Evolutionary conservation across 1,140 invertebrate genomes (phyloP).

Genomic region (Uloborus diversus): DNA sequence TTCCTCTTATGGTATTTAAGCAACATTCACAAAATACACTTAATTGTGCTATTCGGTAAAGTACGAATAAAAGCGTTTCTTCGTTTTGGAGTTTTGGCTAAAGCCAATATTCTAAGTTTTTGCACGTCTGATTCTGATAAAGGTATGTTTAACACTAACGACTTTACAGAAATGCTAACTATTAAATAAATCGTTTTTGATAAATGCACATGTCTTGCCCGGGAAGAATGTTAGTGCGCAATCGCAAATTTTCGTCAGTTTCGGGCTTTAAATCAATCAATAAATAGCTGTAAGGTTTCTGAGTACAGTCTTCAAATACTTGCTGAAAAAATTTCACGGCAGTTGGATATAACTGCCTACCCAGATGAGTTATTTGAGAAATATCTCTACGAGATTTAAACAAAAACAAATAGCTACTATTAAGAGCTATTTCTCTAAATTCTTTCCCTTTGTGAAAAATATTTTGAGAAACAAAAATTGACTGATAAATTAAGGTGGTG

Average conservation of each 20-base stretch:
- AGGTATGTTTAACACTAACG: too few species aligned
- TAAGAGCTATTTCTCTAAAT: background rate
- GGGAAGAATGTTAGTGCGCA: background rate
- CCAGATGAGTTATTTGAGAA: background rate
- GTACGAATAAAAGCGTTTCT: too few species aligned
- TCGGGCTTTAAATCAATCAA: background rate
- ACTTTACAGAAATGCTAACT: too few species aligned
- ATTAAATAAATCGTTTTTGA: too few species aligned
- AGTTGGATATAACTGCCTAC: background rate
- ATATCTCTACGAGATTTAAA: background rate
- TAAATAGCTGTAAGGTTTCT: too few species aligned
- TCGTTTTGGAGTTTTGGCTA: background rate
- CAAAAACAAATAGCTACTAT: background rate
- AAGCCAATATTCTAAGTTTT: background rate
- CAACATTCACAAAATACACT: too few species aligned
- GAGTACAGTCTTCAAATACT: background rate
- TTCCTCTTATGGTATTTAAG: too few species aligned
- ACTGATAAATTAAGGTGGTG: constrained; percentile 6
- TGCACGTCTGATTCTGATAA: background rate
- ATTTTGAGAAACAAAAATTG: background rate
- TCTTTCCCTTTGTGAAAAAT: constrained; percentile 10
- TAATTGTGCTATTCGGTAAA: too few species aligned
- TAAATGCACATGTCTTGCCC: too few species aligned
- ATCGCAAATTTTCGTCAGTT: background rate
- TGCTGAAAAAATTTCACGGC: background rate